Base-by-base conservation (phyloP, 92 coral and sea anemone species). In the Diadumene lineata region DNA sequence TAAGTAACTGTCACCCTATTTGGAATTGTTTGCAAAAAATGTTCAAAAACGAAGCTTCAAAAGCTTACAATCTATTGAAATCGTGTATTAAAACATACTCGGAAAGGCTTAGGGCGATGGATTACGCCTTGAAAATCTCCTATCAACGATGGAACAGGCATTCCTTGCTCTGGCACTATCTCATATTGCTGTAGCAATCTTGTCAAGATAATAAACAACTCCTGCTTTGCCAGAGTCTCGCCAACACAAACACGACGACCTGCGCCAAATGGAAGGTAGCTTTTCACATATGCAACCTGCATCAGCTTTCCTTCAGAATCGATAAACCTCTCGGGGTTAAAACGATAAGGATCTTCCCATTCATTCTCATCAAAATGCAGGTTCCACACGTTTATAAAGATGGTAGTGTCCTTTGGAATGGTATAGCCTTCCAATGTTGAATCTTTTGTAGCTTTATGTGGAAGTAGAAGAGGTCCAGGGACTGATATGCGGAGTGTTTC, bases 171-270 rank as follows among this genome's bases (percentile, higher is more conserved):
- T 30, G 79, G 78, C 25, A 79, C 85, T 34, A 92, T 29, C 55
- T 58, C 72, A 64, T 88, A 92, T 73, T 70, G 83, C 38, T 92
- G 93, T n/a, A 92, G 72, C 64, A 92, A 82, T 44, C 85, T 56
- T 55, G 93, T 75, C 38, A 86, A 80, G 43, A 85, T 68, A 25
- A 92, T 50, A 80, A 88, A 92, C 44, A 89, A 56, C 61, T 85
- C 81, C 7, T 93, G 82, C 43, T 82, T 92, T 16, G 91, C 90
- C 60, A 92, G 83, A 0, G 91, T 55, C 17, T 88, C 93, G 16
- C 93, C 97, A 33, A 92, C 78, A 72, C 97, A 92, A 11, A 81
- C 84, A 11, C 97, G 85, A 27, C 97, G 74, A 6, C 97, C 97
- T 8, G 91, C 88, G 0, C 93, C 84, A 77, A 88, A 92, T 1